Evolutionary conservation across 2,113 vertebrate species (phyloP).

Genomic region (Bujurquina vittata): DNA sequence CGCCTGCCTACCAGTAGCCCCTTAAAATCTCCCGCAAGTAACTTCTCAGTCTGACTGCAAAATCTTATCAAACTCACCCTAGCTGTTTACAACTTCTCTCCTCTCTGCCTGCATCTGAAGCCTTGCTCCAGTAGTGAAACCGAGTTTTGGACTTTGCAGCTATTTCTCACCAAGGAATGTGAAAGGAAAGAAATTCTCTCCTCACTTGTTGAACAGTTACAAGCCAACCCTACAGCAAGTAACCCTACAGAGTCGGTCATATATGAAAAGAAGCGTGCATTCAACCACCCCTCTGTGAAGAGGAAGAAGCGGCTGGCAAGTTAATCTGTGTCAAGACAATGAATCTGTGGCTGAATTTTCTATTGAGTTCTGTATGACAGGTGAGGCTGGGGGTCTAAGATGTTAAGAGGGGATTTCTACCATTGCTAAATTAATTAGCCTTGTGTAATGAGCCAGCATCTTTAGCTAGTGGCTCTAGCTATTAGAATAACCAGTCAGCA

Average conservation of each 20-base stretch:
- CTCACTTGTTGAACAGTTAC: background rate
- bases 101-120: background rate
- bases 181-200: background rate
- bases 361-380: background rate
- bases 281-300: background rate
- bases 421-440: background rate
- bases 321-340: background rate
- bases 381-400: background rate
- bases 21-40: background rate
- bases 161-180: background rate
- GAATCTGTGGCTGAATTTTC: background rate
- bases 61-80: background rate
- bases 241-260: background rate
- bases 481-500: background rate
- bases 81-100: background rate
- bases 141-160: background rate
- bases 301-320: background rate
- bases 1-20: background rate
- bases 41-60: background rate
- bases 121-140: background rate
- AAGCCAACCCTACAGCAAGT: background rate
- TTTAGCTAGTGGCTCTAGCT: background rate
- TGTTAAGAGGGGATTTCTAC: background rate
- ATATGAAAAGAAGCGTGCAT: background rate
- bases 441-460: background rate